A percentile compares a stretch with the other conserved stretches of the same genome.
Evolutionary conservation across 2,888 invertebrate genomes (phyloP).

Genomic region (Rotaria macrura): DNA sequence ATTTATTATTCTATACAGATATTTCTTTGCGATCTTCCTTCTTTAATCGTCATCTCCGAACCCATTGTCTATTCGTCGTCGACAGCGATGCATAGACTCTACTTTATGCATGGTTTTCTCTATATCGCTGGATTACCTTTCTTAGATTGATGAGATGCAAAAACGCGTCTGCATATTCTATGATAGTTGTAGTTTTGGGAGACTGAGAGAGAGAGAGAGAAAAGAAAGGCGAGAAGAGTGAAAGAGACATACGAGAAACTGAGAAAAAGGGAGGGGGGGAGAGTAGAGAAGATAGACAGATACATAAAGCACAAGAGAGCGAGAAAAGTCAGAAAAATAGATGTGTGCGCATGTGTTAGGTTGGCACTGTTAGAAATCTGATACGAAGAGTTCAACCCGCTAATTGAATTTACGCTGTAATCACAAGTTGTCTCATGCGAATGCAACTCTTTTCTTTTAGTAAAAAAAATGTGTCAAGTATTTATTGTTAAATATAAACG

Average conservation of each 20-base stretch:
- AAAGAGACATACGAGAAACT: background rate
- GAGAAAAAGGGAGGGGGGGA: background rate
- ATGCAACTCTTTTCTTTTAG: background rate
- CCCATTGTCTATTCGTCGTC: background rate
- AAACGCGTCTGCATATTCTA: background rate
- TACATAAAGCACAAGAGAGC: background rate
- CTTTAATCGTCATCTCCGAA: background rate
- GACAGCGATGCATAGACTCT: background rate
- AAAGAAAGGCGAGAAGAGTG: background rate
- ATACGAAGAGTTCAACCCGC: background rate
- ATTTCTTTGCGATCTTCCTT: background rate
- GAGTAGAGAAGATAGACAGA: background rate
- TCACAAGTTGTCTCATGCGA: background rate
- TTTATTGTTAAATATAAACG: background rate
- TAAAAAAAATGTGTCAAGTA: background rate
- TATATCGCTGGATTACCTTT: background rate
- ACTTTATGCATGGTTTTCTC: background rate
- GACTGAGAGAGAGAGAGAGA: background rate
- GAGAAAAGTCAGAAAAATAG: background rate
- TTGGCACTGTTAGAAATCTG: background rate
- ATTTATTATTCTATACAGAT: constrained; percentile 1
- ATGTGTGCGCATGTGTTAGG: background rate
- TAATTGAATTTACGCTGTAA: background rate
- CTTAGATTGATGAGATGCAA: background rate
- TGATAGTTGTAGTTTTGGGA: background rate